Percentiles rank a stretch among this genome's conserved stretches.
Evolutionary conservation across 2,797 vertebrate genomes (phyloP).

Genomic region (Spinibarbus caldwelli): DNA sequence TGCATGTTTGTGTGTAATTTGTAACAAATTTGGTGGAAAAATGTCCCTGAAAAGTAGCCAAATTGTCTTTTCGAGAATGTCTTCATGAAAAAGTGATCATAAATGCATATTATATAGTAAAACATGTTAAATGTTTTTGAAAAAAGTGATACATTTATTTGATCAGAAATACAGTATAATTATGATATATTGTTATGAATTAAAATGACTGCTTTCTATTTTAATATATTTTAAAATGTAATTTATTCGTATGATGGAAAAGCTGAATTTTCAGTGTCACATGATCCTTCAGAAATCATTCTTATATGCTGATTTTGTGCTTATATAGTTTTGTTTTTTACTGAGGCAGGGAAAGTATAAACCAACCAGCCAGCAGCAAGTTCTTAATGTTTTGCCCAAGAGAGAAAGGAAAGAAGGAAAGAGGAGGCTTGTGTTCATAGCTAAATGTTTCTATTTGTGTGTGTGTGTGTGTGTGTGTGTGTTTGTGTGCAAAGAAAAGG

Average conservation of each 20-base stretch:
- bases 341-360: too few relatives aligned
- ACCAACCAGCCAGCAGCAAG: background rate
- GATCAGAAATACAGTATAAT: background rate
- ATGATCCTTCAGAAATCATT: background rate
- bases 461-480: background rate
- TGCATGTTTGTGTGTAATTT: too few relatives aligned
- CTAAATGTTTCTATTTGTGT: background rate
- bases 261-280: too few relatives aligned
- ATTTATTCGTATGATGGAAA: too few relatives aligned
- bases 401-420: background rate
- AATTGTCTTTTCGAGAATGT: background rate
- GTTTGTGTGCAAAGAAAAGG: background rate
- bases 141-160: background rate
- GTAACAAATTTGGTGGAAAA: background rate
- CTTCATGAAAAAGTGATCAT: background rate
- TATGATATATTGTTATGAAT: background rate
- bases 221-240: background rate
- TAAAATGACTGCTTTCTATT: too few relatives aligned
- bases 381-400: background rate
- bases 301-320: too few relatives aligned
- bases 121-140: background rate
- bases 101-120: background rate
- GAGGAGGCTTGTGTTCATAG: background rate
- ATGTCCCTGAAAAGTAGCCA: background rate
- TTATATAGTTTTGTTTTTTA: too few relatives aligned